A percentile compares a stretch with the other conserved stretches of the same genome.
Conservation (phyloP, 2,888 invertebrate species). For the Syritta pipiens region DNA sequence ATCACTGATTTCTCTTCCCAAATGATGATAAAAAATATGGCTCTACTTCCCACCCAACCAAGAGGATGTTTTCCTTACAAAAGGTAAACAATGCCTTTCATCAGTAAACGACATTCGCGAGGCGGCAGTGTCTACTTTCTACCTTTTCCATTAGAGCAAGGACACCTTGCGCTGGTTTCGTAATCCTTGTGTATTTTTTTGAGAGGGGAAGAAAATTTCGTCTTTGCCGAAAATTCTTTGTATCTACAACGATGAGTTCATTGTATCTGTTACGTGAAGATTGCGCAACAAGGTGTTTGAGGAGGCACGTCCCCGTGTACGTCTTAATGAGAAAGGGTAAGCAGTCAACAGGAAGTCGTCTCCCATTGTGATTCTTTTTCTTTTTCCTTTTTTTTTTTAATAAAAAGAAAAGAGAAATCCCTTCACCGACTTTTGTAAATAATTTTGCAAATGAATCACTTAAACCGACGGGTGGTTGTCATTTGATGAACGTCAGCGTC, state of each 20-base stretch:
- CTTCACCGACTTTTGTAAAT: too few species aligned
- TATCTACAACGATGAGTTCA: not conserved
- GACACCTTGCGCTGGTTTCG: too few species aligned
- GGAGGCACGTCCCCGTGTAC: too few species aligned
- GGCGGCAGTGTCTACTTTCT: not conserved
- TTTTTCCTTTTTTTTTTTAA: too few species aligned
- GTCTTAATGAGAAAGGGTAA: not conserved
- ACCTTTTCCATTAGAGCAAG: not conserved
- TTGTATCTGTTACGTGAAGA: not conserved
- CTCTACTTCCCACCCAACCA: not conserved
- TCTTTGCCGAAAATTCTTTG: not conserved
- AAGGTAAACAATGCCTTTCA: not conserved
- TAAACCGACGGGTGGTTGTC: too few species aligned
- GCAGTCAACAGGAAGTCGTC: not conserved
- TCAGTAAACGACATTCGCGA: not conserved
- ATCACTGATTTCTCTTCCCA: constrained; percentile 25
- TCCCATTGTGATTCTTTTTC: not conserved
- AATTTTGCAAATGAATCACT: too few species aligned
- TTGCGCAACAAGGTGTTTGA: not conserved
- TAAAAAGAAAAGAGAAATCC: too few species aligned
- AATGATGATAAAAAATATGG: constrained; percentile 23
- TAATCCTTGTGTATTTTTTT: too few species aligned
- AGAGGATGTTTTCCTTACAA: not conserved
- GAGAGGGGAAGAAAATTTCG: too few species aligned
- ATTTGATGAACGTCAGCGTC: too few species aligned